Conservation (phyloP, 2,113 vertebrate genomes). For the Esox niger region DNA sequence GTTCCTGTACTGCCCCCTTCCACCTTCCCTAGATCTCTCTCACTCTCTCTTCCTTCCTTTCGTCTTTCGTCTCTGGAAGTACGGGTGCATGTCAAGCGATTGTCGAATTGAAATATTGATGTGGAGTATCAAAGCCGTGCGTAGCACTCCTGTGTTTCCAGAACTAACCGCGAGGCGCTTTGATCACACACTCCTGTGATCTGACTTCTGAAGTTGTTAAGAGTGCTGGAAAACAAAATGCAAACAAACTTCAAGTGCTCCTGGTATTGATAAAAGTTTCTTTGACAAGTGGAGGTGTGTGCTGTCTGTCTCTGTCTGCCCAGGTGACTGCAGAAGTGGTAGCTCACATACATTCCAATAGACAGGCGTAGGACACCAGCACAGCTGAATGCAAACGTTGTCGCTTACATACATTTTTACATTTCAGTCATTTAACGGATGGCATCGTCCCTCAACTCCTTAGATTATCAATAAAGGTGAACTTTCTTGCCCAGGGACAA, state of each 20-base stretch:
- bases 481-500: too few relatives aligned
- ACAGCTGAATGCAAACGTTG: too few relatives aligned
- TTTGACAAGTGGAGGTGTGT: constrained; percentile 70
- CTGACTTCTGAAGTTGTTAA: constrained; percentile 85
- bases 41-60: constrained; percentile 45
- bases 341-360: constrained; percentile 58
- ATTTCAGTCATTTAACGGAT: too few relatives aligned
- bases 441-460: too few relatives aligned
- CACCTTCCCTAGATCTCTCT: constrained; percentile 41
- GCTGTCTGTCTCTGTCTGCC: constrained; percentile 60
- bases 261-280: constrained; percentile 80
- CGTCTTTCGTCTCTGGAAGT: constrained; percentile 72
- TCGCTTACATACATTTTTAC: too few relatives aligned
- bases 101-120: constrained; percentile 86
- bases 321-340: constrained; percentile 58
- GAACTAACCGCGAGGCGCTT: constrained; percentile 79
- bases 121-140: constrained; percentile 81
- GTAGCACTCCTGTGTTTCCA: constrained; percentile 80
- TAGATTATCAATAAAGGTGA: too few relatives aligned
- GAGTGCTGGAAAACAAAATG: constrained; percentile 81
- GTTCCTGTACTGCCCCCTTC: constrained; percentile 31
- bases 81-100: constrained; percentile 80
- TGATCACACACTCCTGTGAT: constrained; percentile 82
- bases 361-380: constrained; percentile 37
- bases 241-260: constrained; percentile 83